Evolutionary conservation across 2,113 vertebrate species (phyloP), one percentile per base, ranked within the genome.

Genomic region (Lethenteron camtschaticum): DNA sequence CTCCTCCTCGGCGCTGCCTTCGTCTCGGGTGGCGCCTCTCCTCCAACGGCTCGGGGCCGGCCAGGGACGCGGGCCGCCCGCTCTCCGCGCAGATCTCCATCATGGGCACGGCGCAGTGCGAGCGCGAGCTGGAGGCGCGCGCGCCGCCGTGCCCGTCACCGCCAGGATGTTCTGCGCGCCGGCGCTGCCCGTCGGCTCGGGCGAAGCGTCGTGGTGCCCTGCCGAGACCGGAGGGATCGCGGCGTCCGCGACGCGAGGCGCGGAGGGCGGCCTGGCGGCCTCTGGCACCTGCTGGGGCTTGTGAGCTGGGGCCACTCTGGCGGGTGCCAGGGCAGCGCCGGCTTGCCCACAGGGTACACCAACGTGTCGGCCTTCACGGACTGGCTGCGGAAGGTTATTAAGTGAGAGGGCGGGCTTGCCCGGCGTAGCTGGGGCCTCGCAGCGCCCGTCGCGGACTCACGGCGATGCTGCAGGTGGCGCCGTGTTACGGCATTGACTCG

Each of bases 241-340:
- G 0, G 79, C 87, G 9, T 73, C 86, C 72, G 82, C 85, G 73
- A 77, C 84, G 70, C 81, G 81, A 2, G 81, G 75, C 56, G 78
- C 75, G 74, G 72, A 1, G 80, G 79, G 69, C 76, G 80, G 59
- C 81, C 79, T 74, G 76, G 77, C 3, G 10, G 63, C 12, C 76
- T 79, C 68, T 99, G 94, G 94, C 84, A 83, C 71, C 83, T 99
- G 68, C 76, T 91, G 75, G 94, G 90, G 68, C 79, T 99, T 76
- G 94, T 96, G 72, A 99, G 90, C 80, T 96, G 94, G 79, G 90
- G 92, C 71, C 90, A 95, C 12, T 88, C 94, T 71, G 87, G 83
- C 71, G 82, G 81, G 13, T 99, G 94, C 73, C 41, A 41, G 41
- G 41, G 41, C 41, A 80, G 83, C 71, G 83, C 86, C 14, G 79